A percentile compares a stretch with the other conserved stretches of the same genome.
phyloP scores from a whole-genome alignment of 2,888 invertebrate genomes.

The Gasteruption jaculator region DNA sequence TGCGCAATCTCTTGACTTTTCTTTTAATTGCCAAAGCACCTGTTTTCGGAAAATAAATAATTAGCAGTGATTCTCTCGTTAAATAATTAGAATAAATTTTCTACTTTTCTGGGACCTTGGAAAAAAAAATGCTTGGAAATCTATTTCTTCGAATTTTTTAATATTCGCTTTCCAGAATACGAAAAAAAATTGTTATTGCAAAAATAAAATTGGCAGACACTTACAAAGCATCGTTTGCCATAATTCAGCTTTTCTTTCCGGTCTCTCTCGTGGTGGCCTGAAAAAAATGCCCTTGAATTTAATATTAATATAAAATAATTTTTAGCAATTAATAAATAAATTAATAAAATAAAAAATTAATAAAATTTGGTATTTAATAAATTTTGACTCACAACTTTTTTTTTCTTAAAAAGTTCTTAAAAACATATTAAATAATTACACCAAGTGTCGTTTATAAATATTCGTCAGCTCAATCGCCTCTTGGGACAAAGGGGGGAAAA shows the following conservation, averaged over 20 bases:
- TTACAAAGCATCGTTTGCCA: slow-evolving; percentile 38
- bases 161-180: no score
- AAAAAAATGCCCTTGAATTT: slow-evolving; percentile 4
- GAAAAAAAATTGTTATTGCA: no score
- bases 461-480: slow-evolving; percentile 34
- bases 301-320: slow-evolving; percentile 11
- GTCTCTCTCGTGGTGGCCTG: slow-evolving; percentile 11
- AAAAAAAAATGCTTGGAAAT: no score
- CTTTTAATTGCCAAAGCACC: slow-evolving; percentile 40
- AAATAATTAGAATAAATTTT: slow-evolving; percentile 4
- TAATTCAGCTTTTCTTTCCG: slow-evolving; percentile 31
- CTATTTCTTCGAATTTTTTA: no score
- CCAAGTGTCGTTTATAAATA: slow-evolving; percentile 33
- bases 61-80: slow-evolving; percentile 2
- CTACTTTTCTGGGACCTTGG: no score
- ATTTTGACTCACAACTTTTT: slow-evolving; percentile 17
- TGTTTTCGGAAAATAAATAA: slow-evolving; percentile 18
- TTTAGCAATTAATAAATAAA: slow-evolving; percentile 8
- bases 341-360: neutral
- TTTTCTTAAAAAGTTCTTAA: no score
- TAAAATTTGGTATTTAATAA: neutral
- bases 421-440: no score
- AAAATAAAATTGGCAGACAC: slow-evolving; percentile 18
- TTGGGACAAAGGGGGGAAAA: slow-evolving; percentile 32
- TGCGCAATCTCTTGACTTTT: slow-evolving; percentile 31